Conservation (phyloP, 1,140 invertebrate genomes). For the Apis dorsata region DNA sequence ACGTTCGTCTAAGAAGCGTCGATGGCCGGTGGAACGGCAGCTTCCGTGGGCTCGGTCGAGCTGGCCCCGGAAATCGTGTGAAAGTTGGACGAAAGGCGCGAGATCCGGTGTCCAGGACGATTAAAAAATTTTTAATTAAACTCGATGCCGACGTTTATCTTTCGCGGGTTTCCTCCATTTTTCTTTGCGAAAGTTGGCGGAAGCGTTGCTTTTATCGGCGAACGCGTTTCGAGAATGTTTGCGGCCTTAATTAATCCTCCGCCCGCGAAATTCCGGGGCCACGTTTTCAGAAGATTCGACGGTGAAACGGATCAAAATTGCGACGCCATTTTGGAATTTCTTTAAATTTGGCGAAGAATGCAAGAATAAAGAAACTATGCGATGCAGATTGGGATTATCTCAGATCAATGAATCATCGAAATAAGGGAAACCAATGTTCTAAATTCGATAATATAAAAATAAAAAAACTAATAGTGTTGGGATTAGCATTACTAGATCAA, state of each 20-base stretch:
- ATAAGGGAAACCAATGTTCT: too few relatives aligned
- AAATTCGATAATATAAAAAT: too few relatives aligned
- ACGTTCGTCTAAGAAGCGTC: background rate
- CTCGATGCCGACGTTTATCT: slow-evolving; percentile 1
- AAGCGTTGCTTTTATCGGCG: slow-evolving; percentile 22
- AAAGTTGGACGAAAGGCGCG: background rate
- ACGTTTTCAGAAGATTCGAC: slow-evolving; percentile 10
- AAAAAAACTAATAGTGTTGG: too few relatives aligned
- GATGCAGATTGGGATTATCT: too few relatives aligned
- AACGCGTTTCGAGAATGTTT: slow-evolving; percentile 31
- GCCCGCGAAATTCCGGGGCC: background rate
- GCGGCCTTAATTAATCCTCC: slow-evolving; percentile 39
- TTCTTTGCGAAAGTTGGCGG: slow-evolving; percentile 19
- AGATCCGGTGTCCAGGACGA: background rate
- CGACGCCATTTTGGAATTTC: background rate
- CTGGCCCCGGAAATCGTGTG: background rate
- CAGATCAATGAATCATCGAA: too few relatives aligned
- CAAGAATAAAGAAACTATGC: too few relatives aligned
- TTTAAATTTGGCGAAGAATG: background rate
- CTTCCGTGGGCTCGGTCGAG: background rate
- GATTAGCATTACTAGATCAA: too few relatives aligned
- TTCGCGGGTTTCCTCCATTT: slow-evolving; percentile 9
- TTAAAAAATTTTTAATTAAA: slow-evolving; percentile 45
- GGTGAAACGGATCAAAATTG: background rate
- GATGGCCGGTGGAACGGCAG: background rate